Percentiles rank a stretch among this genome's conserved stretches.
These are phyloP conservation scores for Athetis lepigone DNA, from an alignment of 2,888 invertebrate species.

Conservation along the genomic window DNA sequence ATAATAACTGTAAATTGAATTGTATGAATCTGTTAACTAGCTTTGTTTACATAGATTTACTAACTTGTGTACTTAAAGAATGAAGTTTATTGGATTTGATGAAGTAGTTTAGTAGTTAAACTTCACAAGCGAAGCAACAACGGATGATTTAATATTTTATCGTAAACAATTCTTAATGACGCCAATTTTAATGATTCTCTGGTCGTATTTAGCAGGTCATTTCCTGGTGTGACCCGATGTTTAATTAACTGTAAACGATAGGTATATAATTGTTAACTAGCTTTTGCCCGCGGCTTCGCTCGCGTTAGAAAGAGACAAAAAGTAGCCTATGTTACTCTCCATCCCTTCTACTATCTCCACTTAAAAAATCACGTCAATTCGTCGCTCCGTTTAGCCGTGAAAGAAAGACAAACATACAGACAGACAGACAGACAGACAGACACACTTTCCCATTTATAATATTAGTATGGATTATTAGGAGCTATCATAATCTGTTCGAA, in stretches of 20 bases:
- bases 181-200: slow-evolving; percentile 36
- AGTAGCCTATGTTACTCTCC: too few species aligned
- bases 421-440: too few species aligned
- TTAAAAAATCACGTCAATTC: too few species aligned
- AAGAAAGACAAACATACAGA: too few species aligned
- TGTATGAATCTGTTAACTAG: slow-evolving; percentile 9
- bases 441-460: too few species aligned
- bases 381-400: too few species aligned
- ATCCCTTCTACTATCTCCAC: too few species aligned
- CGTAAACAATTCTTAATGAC: slow-evolving; percentile 4
- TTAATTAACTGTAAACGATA: slow-evolving; percentile 25
- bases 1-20: slow-evolving; percentile 23
- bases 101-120: background rate
- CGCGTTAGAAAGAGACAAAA: too few species aligned
- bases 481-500: slow-evolving; percentile 12
- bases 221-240: slow-evolving; percentile 24
- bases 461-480: too few species aligned
- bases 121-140: too few species aligned
- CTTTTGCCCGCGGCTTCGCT: too few species aligned
- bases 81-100: background rate
- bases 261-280: slow-evolving; percentile 8
- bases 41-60: background rate
- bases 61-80: background rate
- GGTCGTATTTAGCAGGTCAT: slow-evolving; percentile 16
- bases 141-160: too few species aligned